Base-by-base conservation (phyloP, 2,888 invertebrate species). In the Esperia sulphurella region DNA sequence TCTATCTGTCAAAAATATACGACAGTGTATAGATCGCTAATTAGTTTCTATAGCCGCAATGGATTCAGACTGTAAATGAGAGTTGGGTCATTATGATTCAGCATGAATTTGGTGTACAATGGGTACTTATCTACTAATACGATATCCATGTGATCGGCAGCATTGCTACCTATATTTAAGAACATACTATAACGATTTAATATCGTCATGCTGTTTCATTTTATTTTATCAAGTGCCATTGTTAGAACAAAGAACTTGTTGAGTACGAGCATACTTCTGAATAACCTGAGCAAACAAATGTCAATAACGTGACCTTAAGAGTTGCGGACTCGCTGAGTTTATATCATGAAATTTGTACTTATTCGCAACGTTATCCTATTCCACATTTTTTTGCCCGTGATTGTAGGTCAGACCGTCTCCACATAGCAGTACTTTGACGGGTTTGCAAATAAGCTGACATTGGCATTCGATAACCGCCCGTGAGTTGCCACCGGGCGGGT, bases 391-490 rank as follows among this genome's bases (percentile, higher is more conserved):
- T 52, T 58, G 58, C 53, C 55, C 33, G 46, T 45, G 55, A 77
- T n/a, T 72, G 72, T 84, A 63, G 86, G 85, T 81, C 80, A 81
- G 60, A 65, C 61, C 55, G 63, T 68, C 67, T 71, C 53, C 55
- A 57, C 52, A 62, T 81, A 81, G 81, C 81, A 74, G 83, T 80
- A 78, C 57, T n/a, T n/a, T 51, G 74, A 78, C 80, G 62, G 67
- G 83, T 80, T 86, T 85, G 81, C 80, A 82, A 85, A 85, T 84
- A 64, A 81, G 71, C 70, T 78, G 81, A 77, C 82, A 83, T 84
- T 84, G 83, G 77, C 80, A 86, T 83, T 85, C 84, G 75, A 67
- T 64, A 62, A 60, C 54, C 33, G 14, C 6, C 45, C 37, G 39
- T 7, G 30, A 10, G 14, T 14, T 13, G 21, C 47, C 28, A 35